Evolutionary conservation across 2,113 vertebrate species (phyloP).

Genomic region (Laticauda colubrina): DNA sequence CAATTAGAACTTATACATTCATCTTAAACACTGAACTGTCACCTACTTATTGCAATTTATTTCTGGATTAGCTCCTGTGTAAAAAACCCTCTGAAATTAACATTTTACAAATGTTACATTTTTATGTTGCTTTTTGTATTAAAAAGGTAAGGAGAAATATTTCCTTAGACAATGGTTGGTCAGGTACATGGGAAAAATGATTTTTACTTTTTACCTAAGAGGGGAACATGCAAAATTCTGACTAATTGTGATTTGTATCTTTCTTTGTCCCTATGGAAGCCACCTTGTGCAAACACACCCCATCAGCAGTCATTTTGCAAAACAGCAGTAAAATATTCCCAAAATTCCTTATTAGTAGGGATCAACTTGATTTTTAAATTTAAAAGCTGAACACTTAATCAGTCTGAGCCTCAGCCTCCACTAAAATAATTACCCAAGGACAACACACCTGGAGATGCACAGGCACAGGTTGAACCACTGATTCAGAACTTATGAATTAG

Average conservation of each 20-base stretch:
- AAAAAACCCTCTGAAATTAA: background rate
- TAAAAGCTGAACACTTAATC: background rate
- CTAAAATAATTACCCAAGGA: background rate
- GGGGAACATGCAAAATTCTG: background rate
- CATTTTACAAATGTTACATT: background rate
- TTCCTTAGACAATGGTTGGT: background rate
- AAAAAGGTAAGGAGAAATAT: background rate
- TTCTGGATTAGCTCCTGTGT: slow-evolving; percentile 4
- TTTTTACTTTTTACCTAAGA: background rate
- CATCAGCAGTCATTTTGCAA: background rate
- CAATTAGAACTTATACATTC: background rate
- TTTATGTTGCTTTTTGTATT: background rate
- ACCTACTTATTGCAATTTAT: background rate
- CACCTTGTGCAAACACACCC: background rate
- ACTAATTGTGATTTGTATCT: background rate
- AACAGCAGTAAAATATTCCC: background rate
- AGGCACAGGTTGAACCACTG: background rate
- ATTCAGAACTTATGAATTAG: background rate
- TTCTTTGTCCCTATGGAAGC: background rate
- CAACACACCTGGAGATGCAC: background rate
- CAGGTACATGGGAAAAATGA: background rate
- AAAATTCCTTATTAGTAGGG: background rate
- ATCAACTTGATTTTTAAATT: background rate
- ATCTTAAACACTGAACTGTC: background rate
- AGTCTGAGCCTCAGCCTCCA: background rate